A percentile compares a stretch with the other conserved stretches of the same genome.
These are phyloP conservation scores for Drosophila nannoptera DNA, from an alignment of 1,140 invertebrate genomes.

Conservation along the genomic window DNA sequence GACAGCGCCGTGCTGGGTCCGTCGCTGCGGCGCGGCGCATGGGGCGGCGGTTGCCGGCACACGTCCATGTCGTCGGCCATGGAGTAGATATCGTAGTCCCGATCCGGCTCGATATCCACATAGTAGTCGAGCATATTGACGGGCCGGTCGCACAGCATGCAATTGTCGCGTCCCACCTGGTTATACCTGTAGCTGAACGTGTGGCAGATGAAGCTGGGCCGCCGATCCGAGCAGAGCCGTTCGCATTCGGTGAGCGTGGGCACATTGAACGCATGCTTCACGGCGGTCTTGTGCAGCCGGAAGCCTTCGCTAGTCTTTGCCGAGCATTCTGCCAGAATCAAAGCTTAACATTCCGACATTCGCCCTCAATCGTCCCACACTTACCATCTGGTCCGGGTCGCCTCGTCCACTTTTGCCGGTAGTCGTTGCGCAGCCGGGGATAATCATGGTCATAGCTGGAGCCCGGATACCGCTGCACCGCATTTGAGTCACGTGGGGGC, in stretches of 20 bases:
- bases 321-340: conserved; percentile 84
- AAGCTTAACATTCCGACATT: not conserved
- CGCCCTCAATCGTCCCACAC: not conserved
- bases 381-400: conserved; percentile 75
- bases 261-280: conserved; percentile 83
- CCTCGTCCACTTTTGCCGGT: conserved; percentile 69
- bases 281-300: conserved; percentile 83
- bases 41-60: conserved; percentile 74
- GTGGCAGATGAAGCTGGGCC: conserved; percentile 83
- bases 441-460: conserved; percentile 68
- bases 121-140: conserved; percentile 86
- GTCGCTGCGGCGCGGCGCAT: conserved; percentile 46
- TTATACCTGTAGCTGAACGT: conserved; percentile 86
- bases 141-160: conserved; percentile 85
- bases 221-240: conserved; percentile 85
- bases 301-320: conserved; percentile 86
- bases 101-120: conserved; percentile 85
- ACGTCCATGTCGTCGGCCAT: conserved; percentile 82
- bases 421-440: conserved; percentile 60
- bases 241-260: conserved; percentile 87
- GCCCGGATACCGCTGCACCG: conserved; percentile 68
- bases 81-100: conserved; percentile 89
- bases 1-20: conserved; percentile 63
- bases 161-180: conserved; percentile 82
- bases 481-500: conserved; percentile 59